These are phyloP conservation scores for Haliclona indistincta DNA, from an alignment of 37 sponge, comb jelly and placozoan genomes.

Conservation along the genomic window DNA sequence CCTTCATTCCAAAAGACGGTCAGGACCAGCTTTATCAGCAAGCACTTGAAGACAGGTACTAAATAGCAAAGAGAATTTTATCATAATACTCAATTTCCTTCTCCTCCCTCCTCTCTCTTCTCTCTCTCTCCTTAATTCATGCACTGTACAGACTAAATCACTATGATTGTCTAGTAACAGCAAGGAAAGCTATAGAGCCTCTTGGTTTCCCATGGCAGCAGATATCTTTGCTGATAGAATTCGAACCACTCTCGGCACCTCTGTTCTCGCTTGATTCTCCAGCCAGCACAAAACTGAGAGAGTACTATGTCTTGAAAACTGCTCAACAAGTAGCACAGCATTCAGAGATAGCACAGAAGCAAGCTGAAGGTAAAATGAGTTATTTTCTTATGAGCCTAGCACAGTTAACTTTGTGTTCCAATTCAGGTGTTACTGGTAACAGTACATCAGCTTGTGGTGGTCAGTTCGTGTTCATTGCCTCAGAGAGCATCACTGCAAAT, in stretches of 20 bases:
- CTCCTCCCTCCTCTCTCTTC: background rate
- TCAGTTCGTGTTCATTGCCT: slow-evolving; percentile 64
- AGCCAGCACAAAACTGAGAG: slow-evolving; percentile 10
- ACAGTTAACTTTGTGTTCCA: too few species aligned
- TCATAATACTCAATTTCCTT: background rate
- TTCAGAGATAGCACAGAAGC: background rate
- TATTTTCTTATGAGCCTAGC: too few species aligned
- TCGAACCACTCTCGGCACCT: slow-evolving; percentile 24
- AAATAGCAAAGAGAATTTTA: background rate
- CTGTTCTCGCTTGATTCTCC: slow-evolving; percentile 13
- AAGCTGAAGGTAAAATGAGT: background rate
- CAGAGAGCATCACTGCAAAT: slow-evolving; percentile 50
- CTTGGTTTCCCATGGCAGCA: slow-evolving; percentile 72
- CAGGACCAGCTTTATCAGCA: slow-evolving; percentile 32
- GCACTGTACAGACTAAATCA: slow-evolving; percentile 45
- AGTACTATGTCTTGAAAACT: slow-evolving; percentile 43
- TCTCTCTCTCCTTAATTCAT: background rate
- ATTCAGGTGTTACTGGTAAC: background rate
- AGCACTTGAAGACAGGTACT: slow-evolving; percentile 53
- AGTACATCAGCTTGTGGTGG: background rate
- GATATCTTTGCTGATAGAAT: slow-evolving; percentile 63
- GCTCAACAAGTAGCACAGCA: slow-evolving; percentile 12
- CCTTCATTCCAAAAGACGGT: slow-evolving; percentile 27
- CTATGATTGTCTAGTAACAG: slow-evolving; percentile 64
- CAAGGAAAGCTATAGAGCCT: slow-evolving; percentile 2